Base-by-base conservation (phyloP, 2,797 vertebrate species). In the Anisognathus igniventris region DNA sequence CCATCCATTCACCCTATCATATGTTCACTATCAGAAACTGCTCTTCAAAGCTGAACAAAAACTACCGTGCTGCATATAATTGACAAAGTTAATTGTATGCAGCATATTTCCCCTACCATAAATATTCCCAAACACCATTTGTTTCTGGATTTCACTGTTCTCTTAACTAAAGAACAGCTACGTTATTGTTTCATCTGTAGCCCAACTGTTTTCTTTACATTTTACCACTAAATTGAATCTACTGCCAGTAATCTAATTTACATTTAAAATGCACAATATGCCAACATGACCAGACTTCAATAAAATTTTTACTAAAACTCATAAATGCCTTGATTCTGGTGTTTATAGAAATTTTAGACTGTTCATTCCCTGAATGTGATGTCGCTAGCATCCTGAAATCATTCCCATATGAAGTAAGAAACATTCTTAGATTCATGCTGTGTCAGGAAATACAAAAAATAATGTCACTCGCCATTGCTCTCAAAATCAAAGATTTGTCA, bases 271-370 rank as follows among this genome's bases (percentile, higher is more conserved):
- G 92, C 92, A 56, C 97, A 97, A 97, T 93, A 97, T 96, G 97
- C 97, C 97, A 98, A 97, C 95, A 92, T 80, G 93, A 97, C 97
- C 97, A 79, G 97, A 95, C 83, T 97, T 97, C 97, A 98, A 96
- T 96, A 97, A 97, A 97, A 95, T 92, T 97, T 97, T 96, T 96
- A 96, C 96, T 96, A 96, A 98, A 96, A 97, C 95, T 97, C 96
- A 94, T 97, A 97, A 97, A 96, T 97, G 97, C 96, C 97, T 97
- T 95, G 64, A 97, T 92, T 97, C 97, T 96, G 33, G 88, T 98
- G 97, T 98, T 97, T 97, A 97, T 96, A 97, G 97, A 98, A 98
- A 98, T 97, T 96, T 97, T 97, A 98, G 96, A 97, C 96, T 91
- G 62, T 95, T 97, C 94, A 92, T 96, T 96, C 96, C 90, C 93